Percentiles rank a stretch among this genome's conserved stretches.
Evolutionary conservation across 2,888 invertebrate genomes (phyloP).

Genomic region (Acleris holmiana): DNA sequence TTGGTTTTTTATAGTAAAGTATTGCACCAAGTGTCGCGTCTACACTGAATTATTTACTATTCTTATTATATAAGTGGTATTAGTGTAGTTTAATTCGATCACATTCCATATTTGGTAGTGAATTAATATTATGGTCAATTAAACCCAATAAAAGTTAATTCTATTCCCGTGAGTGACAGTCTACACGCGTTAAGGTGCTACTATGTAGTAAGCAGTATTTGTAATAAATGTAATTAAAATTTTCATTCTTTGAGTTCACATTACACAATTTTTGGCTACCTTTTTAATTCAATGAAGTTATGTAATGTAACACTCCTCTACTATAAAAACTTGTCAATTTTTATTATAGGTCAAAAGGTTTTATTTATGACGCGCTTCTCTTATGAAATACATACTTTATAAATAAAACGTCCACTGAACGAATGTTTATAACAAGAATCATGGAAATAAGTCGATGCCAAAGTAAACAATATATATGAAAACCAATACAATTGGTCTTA

Average conservation of each 20-base stretch:
- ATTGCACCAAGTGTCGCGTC: not conserved
- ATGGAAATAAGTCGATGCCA: slow-evolving; percentile 17
- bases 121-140: slow-evolving; percentile 22
- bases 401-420: slow-evolving; percentile 13
- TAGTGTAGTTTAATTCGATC: slow-evolving; percentile 13
- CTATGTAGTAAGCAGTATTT: slow-evolving; percentile 24
- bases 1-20: no score
- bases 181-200: slow-evolving; percentile 25
- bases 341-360: slow-evolving; percentile 23
- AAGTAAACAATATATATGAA: not conserved
- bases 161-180: slow-evolving; percentile 10
- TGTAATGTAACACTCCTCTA: slow-evolving; percentile 14
- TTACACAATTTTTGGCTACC: not conserved
- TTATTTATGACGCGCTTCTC: slow-evolving; percentile 23
- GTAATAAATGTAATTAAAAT: not conserved
- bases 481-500: not conserved
- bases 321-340: slow-evolving; percentile 31
- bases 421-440: slow-evolving; percentile 10
- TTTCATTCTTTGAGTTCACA: not conserved
- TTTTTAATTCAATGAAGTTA: not conserved
- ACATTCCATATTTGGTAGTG: slow-evolving; percentile 28
- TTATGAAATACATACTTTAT: slow-evolving; percentile 26
- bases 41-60: slow-evolving; percentile 1
- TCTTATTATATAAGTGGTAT: slow-evolving; percentile 4
- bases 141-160: slow-evolving; percentile 1